phyloP scores from a whole-genome alignment of 2,113 vertebrate genomes.

The Ancistrus triradiatus region DNA sequence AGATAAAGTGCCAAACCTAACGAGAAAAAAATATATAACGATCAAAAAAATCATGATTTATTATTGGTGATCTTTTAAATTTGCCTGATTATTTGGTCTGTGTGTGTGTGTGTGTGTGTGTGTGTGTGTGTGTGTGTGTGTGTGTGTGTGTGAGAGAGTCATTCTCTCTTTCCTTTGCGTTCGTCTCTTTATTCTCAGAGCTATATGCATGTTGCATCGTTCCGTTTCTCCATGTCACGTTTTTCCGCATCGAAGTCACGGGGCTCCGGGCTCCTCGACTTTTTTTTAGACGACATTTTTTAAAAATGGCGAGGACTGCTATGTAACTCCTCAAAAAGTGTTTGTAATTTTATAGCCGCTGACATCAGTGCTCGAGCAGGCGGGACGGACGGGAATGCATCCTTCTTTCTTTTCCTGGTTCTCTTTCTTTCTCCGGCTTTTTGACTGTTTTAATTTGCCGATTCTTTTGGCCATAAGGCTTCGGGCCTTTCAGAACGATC shows the following conservation, averaged over 20 bases:
- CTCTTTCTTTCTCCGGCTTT: slow-evolving; percentile 35
- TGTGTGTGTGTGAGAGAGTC: slow-evolving; percentile 41
- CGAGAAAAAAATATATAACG: slow-evolving; percentile 47
- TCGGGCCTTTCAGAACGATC: slow-evolving; percentile 92
- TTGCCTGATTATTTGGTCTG: slow-evolving; percentile 71
- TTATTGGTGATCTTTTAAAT: slow-evolving; percentile 73
- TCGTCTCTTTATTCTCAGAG: not conserved
- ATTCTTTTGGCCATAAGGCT: slow-evolving; percentile 51
- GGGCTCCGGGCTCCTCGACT: slow-evolving; percentile 58
- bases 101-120: not conserved
- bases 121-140: slow-evolving; percentile 40
- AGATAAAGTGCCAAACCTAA: slow-evolving; percentile 97
- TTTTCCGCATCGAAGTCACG: slow-evolving; percentile 57
- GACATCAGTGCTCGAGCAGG: slow-evolving; percentile 63
- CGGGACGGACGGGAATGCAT: slow-evolving; percentile 49
- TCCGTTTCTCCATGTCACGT: slow-evolving; percentile 55
- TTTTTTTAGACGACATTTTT: slow-evolving; percentile 79
- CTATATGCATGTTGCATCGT: slow-evolving; percentile 50
- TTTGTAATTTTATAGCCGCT: slow-evolving; percentile 97
- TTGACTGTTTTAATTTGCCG: slow-evolving; percentile 11
- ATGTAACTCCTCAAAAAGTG: slow-evolving; percentile 85
- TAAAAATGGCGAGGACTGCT: slow-evolving; percentile 82
- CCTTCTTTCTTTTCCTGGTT: slow-evolving; percentile 32
- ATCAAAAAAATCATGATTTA: slow-evolving; percentile 52
- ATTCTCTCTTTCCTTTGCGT: slow-evolving; percentile 60